Evolutionary conservation across 92 coral and sea anemone species (phyloP), one percentile per base, ranked within the genome.

Genomic region (Meandrina meandrites): DNA sequence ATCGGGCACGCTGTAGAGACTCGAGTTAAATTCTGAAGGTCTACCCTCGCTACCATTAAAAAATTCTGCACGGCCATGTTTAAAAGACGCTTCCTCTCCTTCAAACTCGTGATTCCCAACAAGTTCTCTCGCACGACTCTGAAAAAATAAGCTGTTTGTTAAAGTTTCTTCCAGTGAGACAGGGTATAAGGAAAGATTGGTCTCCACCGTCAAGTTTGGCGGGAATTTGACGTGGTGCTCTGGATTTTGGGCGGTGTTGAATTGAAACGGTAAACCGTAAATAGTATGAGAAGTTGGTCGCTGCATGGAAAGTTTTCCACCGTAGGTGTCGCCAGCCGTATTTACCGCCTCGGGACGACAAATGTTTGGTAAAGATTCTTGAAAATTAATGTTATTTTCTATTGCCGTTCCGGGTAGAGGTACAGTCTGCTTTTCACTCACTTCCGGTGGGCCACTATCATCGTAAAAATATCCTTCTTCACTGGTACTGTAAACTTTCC

Each of bases 321-420:
- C 31, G 66, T 36, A 28, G 10, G 32, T 70, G 30, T 72, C 28
- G 48, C 71, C 79, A 19, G 16, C 71, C 35, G n/a, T 69, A 74
- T 19, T 28, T 9, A 57, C 15, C 35, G 80, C 80, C 80, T 74
- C 56, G 30, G 72, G 37, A 40, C 54, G 53, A 84, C 32, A 74
- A 36, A 15, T 36, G 72, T 54, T 84, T 35, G 70, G 37, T n/a
- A 74, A 7, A 75, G 28, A 58, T 37, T 84, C 34, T 42, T 56
- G 80, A 73, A 58, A 58, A 34, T 74, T 56, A 37, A 56, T 3
- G 57, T 56, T 84, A 36, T 74, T 45, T 75, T 67, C 42, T 57
- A 37, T 0, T 0, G 54, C 17, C 32, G 51, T 35, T 5, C 18
- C 64, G 18, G 79, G 18, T 6, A 21, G 68, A 3, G 54, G 47